A percentile compares a stretch with the other conserved stretches of the same genome.
Evolutionary conservation across 2,888 invertebrate species (phyloP).

Genomic region (Aphodius granarius): DNA sequence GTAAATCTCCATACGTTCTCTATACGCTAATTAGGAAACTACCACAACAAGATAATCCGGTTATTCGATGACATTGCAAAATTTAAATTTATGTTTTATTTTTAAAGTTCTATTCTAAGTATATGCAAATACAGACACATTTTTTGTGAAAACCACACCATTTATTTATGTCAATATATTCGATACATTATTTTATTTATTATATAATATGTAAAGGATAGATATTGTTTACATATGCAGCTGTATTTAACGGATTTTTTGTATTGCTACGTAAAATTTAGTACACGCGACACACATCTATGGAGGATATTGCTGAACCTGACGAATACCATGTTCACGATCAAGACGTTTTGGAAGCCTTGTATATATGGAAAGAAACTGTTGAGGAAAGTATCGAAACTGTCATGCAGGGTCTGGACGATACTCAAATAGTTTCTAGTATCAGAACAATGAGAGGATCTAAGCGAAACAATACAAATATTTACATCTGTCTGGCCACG

Average conservation of each 20-base stretch:
- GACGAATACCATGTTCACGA: neutral
- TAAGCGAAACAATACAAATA: neutral
- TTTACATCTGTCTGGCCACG: neutral
- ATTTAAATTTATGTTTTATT: no score
- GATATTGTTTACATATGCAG: no score
- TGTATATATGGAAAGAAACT: conserved; percentile 1
- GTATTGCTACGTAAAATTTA: neutral
- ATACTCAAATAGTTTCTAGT: neutral
- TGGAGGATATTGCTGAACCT: neutral
- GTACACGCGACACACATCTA: neutral
- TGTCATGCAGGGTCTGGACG: neutral
- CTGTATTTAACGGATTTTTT: no score
- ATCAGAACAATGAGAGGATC: neutral
- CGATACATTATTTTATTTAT: no score
- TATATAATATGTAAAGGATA: no score
- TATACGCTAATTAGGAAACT: neutral
- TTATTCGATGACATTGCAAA: neutral
- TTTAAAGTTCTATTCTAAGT: no score
- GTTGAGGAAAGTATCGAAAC: conserved; percentile 6
- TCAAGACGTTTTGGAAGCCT: neutral
- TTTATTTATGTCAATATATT: no score
- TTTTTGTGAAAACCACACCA: no score
- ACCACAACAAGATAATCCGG: neutral
- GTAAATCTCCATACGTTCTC: neutral
- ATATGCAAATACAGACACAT: no score